Percentiles rank a stretch among this genome's conserved stretches.
Evolutionary conservation across 2,888 invertebrate species (phyloP).

Genomic region (Eristalinus sepulchralis): DNA sequence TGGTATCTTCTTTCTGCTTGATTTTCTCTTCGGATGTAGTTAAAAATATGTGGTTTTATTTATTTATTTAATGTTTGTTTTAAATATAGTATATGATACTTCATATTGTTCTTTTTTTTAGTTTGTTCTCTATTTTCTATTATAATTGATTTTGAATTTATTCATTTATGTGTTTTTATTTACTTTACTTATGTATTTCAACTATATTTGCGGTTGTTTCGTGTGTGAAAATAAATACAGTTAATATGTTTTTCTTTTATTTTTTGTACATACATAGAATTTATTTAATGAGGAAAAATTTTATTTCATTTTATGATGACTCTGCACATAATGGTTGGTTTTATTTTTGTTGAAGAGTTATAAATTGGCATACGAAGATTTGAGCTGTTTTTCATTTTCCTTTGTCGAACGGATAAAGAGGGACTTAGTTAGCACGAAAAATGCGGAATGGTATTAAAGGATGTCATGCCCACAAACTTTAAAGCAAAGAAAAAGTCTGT

Average conservation of each 20-base stretch:
- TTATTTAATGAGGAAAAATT: not conserved
- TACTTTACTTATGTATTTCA: conserved; percentile 22
- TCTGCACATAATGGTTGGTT: not conserved
- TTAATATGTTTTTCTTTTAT: not conserved
- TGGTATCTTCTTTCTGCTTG: conserved; percentile 22
- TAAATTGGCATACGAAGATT: not conserved
- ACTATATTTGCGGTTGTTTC: conserved; percentile 7
- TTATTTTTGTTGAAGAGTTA: not conserved
- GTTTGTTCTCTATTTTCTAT: conserved; percentile 47
- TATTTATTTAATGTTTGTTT: conserved; percentile 8
- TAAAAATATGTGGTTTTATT: conserved; percentile 20
- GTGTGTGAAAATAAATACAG: conserved; percentile 37
- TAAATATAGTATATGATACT: conserved; percentile 32
- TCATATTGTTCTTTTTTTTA: not conserved
- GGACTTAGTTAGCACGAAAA: too few species aligned
- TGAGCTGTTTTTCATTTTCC: not conserved
- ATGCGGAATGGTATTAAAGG: too few species aligned
- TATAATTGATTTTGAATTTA: conserved; percentile 30
- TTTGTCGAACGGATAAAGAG: not conserved
- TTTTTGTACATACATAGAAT: not conserved
- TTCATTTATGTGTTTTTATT: not conserved
- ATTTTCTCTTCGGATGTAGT: conserved; percentile 18
- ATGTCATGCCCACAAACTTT: too few species aligned
- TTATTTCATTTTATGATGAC: not conserved
- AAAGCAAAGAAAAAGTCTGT: too few species aligned